These are phyloP conservation scores for Cuculus canorus DNA, from an alignment of 2,797 vertebrate species.

Conservation along the genomic window DNA sequence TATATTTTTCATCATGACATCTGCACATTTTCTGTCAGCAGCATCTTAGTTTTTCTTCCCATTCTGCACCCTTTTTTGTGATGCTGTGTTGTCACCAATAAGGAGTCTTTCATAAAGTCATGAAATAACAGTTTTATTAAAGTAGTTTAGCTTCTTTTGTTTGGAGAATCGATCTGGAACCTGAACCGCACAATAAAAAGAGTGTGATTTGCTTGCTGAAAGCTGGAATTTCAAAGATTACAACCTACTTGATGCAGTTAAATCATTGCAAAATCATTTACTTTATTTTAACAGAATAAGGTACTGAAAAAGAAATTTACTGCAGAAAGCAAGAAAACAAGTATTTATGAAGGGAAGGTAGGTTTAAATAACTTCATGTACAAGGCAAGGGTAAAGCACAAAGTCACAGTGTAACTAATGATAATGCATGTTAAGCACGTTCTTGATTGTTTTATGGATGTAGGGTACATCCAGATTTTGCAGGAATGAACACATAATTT, in stretches of 20 bases:
- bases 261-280: background rate
- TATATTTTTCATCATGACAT: background rate
- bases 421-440: background rate
- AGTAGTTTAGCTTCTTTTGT: background rate
- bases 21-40: background rate
- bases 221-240: background rate
- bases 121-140: background rate
- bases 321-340: conserved; percentile 80
- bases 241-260: background rate
- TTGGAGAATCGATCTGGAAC: background rate
- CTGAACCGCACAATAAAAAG: background rate
- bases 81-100: background rate
- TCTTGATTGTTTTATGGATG: background rate
- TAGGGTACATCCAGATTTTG: background rate
- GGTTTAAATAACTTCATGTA: background rate
- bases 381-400: background rate
- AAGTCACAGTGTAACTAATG: background rate
- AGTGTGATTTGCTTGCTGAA: background rate
- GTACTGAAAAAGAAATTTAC: conserved; percentile 83
- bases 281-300: conserved; percentile 84
- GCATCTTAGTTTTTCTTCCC: background rate
- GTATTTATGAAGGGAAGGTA: conserved; percentile 82
- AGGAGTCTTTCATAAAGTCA: background rate
- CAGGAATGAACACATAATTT: background rate
- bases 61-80: background rate